Base-by-base conservation (phyloP, 2,113 vertebrate genomes). In the Cyanoderma ruficeps region DNA sequence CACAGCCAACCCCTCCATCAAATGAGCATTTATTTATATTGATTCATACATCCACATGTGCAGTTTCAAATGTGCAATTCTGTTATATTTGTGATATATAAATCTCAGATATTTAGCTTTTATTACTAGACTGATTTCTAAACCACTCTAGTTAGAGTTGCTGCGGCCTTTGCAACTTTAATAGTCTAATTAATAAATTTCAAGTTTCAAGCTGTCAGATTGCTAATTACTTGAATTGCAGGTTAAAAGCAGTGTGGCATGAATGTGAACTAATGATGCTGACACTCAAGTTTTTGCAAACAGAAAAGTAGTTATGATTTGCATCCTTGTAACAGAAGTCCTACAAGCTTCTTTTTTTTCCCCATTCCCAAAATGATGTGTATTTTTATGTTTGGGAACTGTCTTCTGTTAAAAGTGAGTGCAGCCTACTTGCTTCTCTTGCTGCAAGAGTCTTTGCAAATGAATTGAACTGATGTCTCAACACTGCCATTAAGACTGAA, bases 131-230 rank as follows among this genome's bases (percentile, higher is more conserved):
- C 63, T 67, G 76, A 95, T 88, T 94, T 80, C 83, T 95, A 89
- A 90, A 83, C 49, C 50, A 94, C 44, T 31, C 75, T 30, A 46
- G 42, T 68, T 91, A 41, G 9, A 72, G 71, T 49, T 71, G 53
- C 56, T 81, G 84, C 89, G 92, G 92, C 83, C 87, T 93, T 79
- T 94, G 75, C 90, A 97, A 96, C 94, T 93, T 91, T 93, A 97
- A 94, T 90, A 92, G 93, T 75, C 88, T 91, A 96, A 95, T 97
- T 91, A 95, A 96, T 94, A 96, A 96, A 95, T 46, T 72, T 83
- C 50, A 94, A 86, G 87, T 80, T 83, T 94, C 87, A 90, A 94
- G 76, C 65, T 96, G 94, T 96, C 95, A 94, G 33, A 81, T 79
- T 4, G 35, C 83, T 96, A 96, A 94, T 97, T 93, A 96, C 77